A percentile compares a stretch with the other conserved stretches of the same genome.
Conservation (phyloP, 1,140 invertebrate genomes). For the Mercenaria mercenaria region DNA sequence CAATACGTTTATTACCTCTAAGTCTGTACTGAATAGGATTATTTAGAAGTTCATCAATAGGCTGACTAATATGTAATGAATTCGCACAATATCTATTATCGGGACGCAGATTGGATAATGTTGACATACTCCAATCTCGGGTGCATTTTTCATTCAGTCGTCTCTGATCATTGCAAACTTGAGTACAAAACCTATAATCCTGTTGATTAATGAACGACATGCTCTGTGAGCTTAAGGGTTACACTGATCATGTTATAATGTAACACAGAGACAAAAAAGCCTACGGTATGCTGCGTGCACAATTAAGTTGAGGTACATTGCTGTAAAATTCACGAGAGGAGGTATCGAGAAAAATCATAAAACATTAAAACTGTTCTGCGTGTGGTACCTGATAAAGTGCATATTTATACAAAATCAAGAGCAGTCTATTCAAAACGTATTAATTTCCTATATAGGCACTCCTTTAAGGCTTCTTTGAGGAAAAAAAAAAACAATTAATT, state of each 20-base stretch:
- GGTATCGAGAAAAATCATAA: background rate
- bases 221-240: conserved; percentile 6
- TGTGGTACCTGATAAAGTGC: background rate
- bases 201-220: conserved; percentile 16
- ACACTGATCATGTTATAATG: conserved; percentile 1
- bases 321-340: conserved; percentile 8
- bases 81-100: conserved; percentile 13
- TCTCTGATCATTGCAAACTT: background rate
- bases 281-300: background rate
- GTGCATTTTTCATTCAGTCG: conserved; percentile 21
- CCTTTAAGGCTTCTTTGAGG: background rate
- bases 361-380: background rate
- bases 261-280: background rate
- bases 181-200: conserved; percentile 31
- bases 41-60: background rate
- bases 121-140: conserved; percentile 9
- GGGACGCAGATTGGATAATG: background rate
- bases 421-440: background rate
- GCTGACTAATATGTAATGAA: conserved; percentile 27
- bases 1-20: background rate
- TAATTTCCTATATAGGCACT: background rate
- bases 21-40: background rate
- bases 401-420: background rate
- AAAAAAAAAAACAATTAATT: background rate
- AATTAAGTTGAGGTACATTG: conserved; percentile 2